Conservation (phyloP, 2,113 vertebrate species). For the Pristiophorus japonicus region DNA sequence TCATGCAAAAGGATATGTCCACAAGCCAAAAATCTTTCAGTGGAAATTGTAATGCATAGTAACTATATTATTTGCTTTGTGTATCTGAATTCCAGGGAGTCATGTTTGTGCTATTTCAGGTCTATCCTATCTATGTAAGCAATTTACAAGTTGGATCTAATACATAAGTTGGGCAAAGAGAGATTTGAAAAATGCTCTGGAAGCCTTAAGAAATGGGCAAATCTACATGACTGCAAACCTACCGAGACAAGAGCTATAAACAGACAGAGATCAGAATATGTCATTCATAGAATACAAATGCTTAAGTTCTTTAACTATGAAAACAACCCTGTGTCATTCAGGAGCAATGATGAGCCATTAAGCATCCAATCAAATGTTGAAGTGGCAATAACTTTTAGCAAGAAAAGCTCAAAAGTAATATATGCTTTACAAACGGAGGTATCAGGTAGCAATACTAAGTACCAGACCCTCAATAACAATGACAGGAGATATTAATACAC, state of each 20-base stretch:
- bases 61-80: conserved; percentile 16
- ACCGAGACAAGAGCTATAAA: background rate
- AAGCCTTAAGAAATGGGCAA: background rate
- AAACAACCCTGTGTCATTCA: background rate
- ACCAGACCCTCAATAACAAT: conserved; percentile 44
- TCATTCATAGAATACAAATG: background rate
- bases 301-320: background rate
- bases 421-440: conserved; percentile 52
- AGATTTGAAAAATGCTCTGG: background rate
- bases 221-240: background rate
- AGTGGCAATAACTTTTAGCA: conserved; percentile 41
- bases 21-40: background rate
- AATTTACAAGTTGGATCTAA: conserved; percentile 4
- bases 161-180: background rate
- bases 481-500: conserved; percentile 51
- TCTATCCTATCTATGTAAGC: background rate
- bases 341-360: background rate
- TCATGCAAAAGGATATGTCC: background rate
- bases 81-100: background rate
- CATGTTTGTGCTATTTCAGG: background rate
- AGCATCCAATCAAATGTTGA: background rate
- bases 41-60: background rate
- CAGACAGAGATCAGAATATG: background rate
- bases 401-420: conserved; percentile 46
- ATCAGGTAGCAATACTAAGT: conserved; percentile 45